Evolutionary conservation across 92 coral and sea anemone genomes (phyloP).

Genomic region (Umimayanthus chanpuru): DNA sequence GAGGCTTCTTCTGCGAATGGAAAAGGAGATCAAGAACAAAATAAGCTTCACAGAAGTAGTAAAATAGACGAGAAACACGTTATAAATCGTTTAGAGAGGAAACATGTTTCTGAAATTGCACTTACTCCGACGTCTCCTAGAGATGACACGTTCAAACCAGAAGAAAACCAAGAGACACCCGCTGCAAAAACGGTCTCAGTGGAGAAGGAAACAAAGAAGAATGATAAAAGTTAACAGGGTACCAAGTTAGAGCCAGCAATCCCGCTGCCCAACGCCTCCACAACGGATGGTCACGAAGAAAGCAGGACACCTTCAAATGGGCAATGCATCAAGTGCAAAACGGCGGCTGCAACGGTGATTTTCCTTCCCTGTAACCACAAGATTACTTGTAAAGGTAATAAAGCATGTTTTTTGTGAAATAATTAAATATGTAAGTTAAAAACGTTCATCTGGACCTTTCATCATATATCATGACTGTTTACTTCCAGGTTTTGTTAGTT

Average conservation of each 20-base stretch:
- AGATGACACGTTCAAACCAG: neutral
- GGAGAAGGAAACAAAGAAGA: neutral
- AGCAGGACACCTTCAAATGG: neutral
- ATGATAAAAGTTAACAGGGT: neutral
- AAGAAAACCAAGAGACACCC: neutral
- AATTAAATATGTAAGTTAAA: too few species aligned
- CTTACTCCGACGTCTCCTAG: neutral
- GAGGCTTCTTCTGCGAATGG: neutral
- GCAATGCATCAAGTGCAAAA: neutral
- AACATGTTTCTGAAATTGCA: too few species aligned
- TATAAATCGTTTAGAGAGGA: neutral
- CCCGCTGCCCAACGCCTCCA: neutral
- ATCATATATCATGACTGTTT: too few species aligned
- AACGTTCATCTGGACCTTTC: neutral
- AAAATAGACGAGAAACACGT: too few species aligned
- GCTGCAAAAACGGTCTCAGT: neutral
- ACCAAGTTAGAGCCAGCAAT: neutral
- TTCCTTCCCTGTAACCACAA: neutral
- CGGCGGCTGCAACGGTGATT: neutral
- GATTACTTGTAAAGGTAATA: conserved; percentile 2
- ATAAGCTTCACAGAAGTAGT: neutral
- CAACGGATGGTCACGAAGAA: neutral
- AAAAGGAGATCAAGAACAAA: neutral
- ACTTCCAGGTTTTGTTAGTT: too few species aligned
- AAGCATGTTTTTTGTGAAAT: neutral